Base-by-base conservation (phyloP, 2,797 vertebrate species). In the Gymnocypris eckloni region DNA sequence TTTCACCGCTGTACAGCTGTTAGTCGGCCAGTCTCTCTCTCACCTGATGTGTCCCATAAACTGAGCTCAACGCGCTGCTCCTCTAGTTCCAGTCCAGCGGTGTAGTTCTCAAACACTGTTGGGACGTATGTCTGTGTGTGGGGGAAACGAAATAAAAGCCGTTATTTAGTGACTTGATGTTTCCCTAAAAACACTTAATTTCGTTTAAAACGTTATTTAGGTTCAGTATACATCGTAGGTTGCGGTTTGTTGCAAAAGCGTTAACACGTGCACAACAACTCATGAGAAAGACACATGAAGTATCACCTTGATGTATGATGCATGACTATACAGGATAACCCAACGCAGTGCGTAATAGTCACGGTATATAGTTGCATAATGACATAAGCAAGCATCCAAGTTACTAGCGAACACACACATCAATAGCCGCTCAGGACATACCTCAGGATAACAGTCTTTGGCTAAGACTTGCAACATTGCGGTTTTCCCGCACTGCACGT, bases 91-190 rank as follows among this genome's bases (percentile, higher is more conserved):
- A 98, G 91, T 87, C 97, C 97, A 88, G 97, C 96, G 0, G 97
- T 98, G 94, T 99, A 99, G 94, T 99, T 99, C 92, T 99, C 98
- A 92, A 99, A 98, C 89, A 99, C 98, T 12, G 97, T 98, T 50
- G 97, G 98, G 89, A 98, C 97, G 16, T 98, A 98, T 0, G 97
- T 98, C 97, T 99, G 89, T 22, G 92, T 4, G 54, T 8, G 4
- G 39, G 41, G 18, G 1, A 52, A 81, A 77, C 71, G 22, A 54
- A 48, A 83, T 25, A 39, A 66, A 66, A 59, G 16, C 45, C 20
- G 13, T 39, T 37, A 54, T 3, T 25, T 66, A 20, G 12, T n/a
- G 11, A n/a, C 33, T 59, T 39, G 67, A 48, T 28, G 0, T 41
- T 16, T 61, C 33, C 25, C 2, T 48, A 52, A 48, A 37, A 50